These are phyloP conservation scores for Lapara coniferarum DNA, from an alignment of 2,888 invertebrate genomes.

Conservation along the genomic window DNA sequence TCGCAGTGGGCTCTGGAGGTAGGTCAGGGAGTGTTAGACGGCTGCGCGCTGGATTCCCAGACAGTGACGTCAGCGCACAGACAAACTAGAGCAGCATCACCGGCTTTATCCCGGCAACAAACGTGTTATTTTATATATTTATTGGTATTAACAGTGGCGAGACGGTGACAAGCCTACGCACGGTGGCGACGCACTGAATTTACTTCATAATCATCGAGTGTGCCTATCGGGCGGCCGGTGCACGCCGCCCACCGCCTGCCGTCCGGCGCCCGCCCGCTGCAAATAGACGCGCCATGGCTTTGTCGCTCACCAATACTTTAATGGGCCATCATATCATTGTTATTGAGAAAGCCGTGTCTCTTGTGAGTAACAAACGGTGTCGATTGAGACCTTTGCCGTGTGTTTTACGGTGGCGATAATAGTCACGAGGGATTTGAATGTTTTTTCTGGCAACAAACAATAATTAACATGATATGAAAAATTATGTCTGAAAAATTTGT, in stretches of 20 bases:
- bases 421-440: too few relatives aligned
- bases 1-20: slow-evolving; percentile 65
- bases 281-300: slow-evolving; percentile 52
- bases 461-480: too few relatives aligned
- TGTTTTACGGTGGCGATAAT: not conserved
- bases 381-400: not conserved
- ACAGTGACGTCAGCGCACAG: slow-evolving; percentile 78
- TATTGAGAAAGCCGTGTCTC: slow-evolving; percentile 7
- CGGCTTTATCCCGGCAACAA: slow-evolving; percentile 73
- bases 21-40: slow-evolving; percentile 74
- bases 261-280: slow-evolving; percentile 52
- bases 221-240: slow-evolving; percentile 56
- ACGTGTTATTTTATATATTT: slow-evolving; percentile 79
- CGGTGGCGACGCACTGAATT: slow-evolving; percentile 59
- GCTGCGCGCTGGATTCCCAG: slow-evolving; percentile 78
- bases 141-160: slow-evolving; percentile 79
- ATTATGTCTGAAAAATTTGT: too few relatives aligned
- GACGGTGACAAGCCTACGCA: slow-evolving; percentile 80
- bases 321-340: slow-evolving; percentile 15
- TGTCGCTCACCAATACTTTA: slow-evolving; percentile 16
- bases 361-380: too few relatives aligned
- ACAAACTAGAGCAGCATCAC: slow-evolving; percentile 80
- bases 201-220: slow-evolving; percentile 56
- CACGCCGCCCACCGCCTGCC: slow-evolving; percentile 30
- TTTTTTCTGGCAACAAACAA: too few relatives aligned